Percentiles rank a stretch among this genome's conserved stretches.
phyloP scores from a whole-genome alignment of 2,113 vertebrate species.

The Pungitius pungitius region DNA sequence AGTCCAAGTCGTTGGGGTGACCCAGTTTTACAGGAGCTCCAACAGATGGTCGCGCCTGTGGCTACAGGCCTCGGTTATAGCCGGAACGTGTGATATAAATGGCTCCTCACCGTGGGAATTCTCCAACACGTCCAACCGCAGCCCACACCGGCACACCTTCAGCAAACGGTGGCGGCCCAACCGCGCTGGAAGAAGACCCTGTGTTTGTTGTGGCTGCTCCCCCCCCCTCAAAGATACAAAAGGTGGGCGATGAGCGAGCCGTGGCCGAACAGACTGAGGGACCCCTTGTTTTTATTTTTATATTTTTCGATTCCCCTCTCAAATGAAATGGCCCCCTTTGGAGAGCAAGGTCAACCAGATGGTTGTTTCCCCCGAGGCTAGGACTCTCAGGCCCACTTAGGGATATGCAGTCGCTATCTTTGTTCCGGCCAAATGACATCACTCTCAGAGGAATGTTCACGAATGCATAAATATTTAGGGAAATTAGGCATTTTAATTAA shows the following conservation, averaged over 20 bases:
- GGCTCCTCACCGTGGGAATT: conserved; percentile 66
- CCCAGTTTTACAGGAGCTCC: conserved; percentile 64
- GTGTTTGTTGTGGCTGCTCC: conserved; percentile 11
- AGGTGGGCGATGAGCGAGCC: conserved; percentile 8
- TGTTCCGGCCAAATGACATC: conserved; percentile 51
- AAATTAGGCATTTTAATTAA: conserved; percentile 56
- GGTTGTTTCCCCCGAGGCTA: conserved; percentile 65
- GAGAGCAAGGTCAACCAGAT: conserved; percentile 68
- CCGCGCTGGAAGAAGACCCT: neutral
- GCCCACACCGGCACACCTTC: conserved; percentile 41
- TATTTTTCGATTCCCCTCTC: conserved; percentile 19
- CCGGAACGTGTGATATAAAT: conserved; percentile 62
- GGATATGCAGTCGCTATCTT: conserved; percentile 49
- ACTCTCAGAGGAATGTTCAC: conserved; percentile 53
- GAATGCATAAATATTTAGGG: conserved; percentile 51
- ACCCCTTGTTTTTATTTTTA: conserved; percentile 27
- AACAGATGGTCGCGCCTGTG: conserved; percentile 69
- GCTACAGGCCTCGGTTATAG: conserved; percentile 48
- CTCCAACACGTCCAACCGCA: conserved; percentile 46
- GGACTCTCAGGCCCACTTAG: conserved; percentile 58
- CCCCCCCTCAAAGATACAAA: conserved; percentile 30
- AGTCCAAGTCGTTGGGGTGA: conserved; percentile 43
- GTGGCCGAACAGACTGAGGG: conserved; percentile 17
- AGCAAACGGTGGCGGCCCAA: conserved; percentile 27
- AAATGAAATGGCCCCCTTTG: conserved; percentile 63